Evolutionary conservation across 2,888 invertebrate genomes (phyloP).

Genomic region (Deilephila porcellus): DNA sequence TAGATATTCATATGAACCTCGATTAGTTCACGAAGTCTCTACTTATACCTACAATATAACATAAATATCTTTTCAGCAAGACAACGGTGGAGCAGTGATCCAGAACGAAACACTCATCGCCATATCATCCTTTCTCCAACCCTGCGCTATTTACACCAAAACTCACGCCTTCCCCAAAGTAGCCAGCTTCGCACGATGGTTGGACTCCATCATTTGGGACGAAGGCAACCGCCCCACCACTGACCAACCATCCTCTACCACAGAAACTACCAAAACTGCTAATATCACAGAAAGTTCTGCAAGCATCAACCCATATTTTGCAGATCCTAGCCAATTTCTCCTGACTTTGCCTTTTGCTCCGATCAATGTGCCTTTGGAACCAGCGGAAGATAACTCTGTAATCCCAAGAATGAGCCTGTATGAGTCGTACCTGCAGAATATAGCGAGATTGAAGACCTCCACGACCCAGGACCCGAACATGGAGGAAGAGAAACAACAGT

Average conservation of each 20-base stretch:
- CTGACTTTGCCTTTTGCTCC: constrained; percentile 74
- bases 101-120: constrained; percentile 75
- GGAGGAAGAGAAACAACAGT: constrained; percentile 46
- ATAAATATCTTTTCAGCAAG: constrained; percentile 60
- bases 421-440: constrained; percentile 72
- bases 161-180: constrained; percentile 76
- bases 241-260: constrained; percentile 34
- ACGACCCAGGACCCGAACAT: constrained; percentile 54
- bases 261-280: constrained; percentile 35
- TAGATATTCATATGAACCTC: too few relatives aligned
- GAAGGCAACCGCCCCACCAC: constrained; percentile 65
- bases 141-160: constrained; percentile 72
- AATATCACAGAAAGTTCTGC: constrained; percentile 49
- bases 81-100: constrained; percentile 76
- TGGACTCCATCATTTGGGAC: constrained; percentile 77
- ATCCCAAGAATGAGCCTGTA: constrained; percentile 76
- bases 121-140: constrained; percentile 66
- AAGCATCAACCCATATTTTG: constrained; percentile 43
- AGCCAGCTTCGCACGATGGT: constrained; percentile 67
- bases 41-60: neutral
- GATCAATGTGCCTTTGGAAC: constrained; percentile 73
- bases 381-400: constrained; percentile 72
- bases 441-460: constrained; percentile 59
- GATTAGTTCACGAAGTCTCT: too few relatives aligned
- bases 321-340: constrained; percentile 64